Percentiles rank a stretch among this genome's conserved stretches.
Conservation (phyloP, 2,797 vertebrate species). For the Sphenopsis melanotis region DNA sequence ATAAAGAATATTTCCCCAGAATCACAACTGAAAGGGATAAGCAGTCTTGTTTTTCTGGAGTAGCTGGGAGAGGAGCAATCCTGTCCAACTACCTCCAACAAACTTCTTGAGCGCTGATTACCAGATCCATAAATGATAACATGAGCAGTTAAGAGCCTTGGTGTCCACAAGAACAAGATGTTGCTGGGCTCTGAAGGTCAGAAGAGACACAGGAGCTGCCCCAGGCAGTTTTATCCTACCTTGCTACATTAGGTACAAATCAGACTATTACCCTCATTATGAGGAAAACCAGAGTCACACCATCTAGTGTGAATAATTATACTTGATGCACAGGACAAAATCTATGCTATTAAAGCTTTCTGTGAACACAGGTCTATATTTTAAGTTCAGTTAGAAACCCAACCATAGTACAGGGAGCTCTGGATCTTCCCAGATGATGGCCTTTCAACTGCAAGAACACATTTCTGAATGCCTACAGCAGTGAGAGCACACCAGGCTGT, state of each 20-base stretch:
- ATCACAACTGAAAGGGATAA: neutral
- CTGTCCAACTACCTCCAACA: neutral
- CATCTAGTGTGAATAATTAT: neutral
- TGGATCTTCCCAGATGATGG: neutral
- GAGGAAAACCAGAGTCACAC: neutral
- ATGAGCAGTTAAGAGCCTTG: neutral
- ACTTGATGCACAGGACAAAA: neutral
- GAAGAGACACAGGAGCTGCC: neutral
- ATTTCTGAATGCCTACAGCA: neutral
- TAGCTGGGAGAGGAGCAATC: neutral
- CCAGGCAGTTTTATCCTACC: neutral
- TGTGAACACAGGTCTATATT: neutral
- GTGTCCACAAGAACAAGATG: neutral
- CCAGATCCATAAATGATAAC: neutral
- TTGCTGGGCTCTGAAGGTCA: neutral
- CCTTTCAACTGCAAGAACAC: neutral
- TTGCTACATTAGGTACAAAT: neutral
- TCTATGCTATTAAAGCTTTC: neutral
- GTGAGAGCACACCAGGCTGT: neutral
- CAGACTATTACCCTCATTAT: accelerated
- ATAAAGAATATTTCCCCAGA: neutral
- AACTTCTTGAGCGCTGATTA: neutral
- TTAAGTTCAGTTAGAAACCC: neutral
- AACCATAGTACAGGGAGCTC: neutral
- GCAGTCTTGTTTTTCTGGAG: neutral